Evolutionary conservation across 2,797 vertebrate genomes (phyloP).

Genomic region (Gymnocypris eckloni): DNA sequence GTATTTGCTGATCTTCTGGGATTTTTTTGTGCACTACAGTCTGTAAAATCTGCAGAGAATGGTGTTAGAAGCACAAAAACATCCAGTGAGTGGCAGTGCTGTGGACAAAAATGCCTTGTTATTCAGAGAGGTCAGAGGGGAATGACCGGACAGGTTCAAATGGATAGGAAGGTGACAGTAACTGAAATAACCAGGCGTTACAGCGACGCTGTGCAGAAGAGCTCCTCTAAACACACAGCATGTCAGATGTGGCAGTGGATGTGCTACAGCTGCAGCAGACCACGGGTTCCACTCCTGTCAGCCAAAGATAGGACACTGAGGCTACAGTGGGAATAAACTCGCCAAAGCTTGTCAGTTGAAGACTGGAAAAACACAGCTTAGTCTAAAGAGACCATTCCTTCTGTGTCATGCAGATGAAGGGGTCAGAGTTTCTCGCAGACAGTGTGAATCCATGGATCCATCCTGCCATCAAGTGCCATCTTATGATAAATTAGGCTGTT

Average conservation of each 20-base stretch:
- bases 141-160: background rate
- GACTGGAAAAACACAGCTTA: background rate
- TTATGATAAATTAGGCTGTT: background rate
- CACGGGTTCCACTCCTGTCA: background rate
- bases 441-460: background rate
- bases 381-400: background rate
- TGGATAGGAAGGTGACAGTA: background rate
- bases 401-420: background rate
- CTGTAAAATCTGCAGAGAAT: background rate
- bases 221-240: background rate
- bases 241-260: conserved; percentile 4
- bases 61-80: background rate
- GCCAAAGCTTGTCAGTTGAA: background rate
- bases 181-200: conserved; percentile 20
- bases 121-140: conserved; percentile 21
- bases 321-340: conserved; percentile 2
- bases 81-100: background rate
- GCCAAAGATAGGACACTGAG: conserved; percentile 28
- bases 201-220: background rate
- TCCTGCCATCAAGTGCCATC: background rate
- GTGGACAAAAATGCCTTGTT: background rate
- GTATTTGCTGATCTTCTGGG: background rate
- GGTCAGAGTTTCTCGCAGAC: background rate
- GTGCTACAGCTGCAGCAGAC: background rate
- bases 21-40: background rate